These are phyloP conservation scores for Oreochromis tanganicae DNA, from an alignment of 2,113 vertebrate species.

Conservation along the genomic window DNA sequence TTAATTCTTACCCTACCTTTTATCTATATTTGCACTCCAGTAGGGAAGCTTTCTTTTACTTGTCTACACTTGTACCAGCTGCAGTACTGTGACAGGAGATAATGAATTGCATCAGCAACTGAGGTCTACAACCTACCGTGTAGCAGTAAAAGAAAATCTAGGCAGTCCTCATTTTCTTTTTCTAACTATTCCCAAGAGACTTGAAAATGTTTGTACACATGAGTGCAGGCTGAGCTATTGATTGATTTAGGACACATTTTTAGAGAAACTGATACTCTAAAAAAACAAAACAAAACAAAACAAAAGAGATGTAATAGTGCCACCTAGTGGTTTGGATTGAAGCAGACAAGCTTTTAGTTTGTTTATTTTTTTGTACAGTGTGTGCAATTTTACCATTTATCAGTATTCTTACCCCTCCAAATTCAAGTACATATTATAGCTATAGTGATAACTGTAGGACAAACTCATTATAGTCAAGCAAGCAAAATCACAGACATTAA, in stretches of 20 bases:
- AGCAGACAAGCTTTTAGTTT: not conserved
- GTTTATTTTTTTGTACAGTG: not conserved
- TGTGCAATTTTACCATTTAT: not conserved
- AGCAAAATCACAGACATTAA: not conserved
- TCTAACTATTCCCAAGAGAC: not conserved
- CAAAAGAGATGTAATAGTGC: not conserved
- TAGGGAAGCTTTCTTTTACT: not conserved
- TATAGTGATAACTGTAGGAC: not conserved
- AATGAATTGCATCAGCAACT: not conserved
- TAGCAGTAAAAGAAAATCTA: not conserved
- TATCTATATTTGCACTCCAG: not conserved
- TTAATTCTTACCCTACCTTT: not conserved
- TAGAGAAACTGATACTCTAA: not conserved
- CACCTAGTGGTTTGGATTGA: conserved; percentile 7
- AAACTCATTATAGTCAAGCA: not conserved
- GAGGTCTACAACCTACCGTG: not conserved
- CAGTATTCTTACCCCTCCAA: not conserved
- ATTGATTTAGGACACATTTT: not conserved
- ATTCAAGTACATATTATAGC: not conserved
- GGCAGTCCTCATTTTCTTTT: not conserved
- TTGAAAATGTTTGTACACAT: not conserved
- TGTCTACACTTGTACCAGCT: not conserved
- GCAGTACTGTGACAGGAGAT: not conserved
- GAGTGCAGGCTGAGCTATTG: not conserved
- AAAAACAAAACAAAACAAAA: not conserved